Conservation (phyloP, 2,113 vertebrate genomes). For the Microtus oregoni region DNA sequence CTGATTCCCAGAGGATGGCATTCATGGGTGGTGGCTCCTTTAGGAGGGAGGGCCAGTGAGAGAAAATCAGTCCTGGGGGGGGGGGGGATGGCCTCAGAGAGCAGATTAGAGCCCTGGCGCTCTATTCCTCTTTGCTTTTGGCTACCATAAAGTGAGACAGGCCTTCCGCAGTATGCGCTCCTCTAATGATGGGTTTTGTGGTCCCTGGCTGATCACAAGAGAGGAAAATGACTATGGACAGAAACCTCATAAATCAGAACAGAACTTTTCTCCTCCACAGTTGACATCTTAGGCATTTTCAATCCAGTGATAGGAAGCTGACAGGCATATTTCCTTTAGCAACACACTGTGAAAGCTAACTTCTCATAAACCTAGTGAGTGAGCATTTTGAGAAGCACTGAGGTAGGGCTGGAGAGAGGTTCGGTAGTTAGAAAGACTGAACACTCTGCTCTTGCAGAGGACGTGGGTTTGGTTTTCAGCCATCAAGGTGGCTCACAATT, state of each 20-base stretch:
- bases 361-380: constrained; percentile 27
- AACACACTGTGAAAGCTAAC: neutral
- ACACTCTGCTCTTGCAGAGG: neutral
- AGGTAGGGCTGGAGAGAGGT: neutral
- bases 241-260: neutral
- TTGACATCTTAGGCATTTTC: neutral
- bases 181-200: too few species aligned
- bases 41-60: neutral
- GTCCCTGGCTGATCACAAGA: neutral
- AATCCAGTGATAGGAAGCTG: neutral
- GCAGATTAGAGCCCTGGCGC: neutral
- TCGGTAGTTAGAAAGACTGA: too few species aligned
- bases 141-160: neutral
- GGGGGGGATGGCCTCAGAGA: neutral
- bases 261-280: neutral
- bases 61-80: neutral
- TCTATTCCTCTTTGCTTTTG: neutral
- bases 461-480: neutral
- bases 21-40: neutral
- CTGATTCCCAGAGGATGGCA: neutral
- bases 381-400: neutral
- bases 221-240: neutral
- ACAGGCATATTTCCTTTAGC: neutral
- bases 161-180: neutral
- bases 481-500: neutral